Evolutionary conservation across 2,888 invertebrate genomes (phyloP).

Genomic region (Cephalotes varians): DNA sequence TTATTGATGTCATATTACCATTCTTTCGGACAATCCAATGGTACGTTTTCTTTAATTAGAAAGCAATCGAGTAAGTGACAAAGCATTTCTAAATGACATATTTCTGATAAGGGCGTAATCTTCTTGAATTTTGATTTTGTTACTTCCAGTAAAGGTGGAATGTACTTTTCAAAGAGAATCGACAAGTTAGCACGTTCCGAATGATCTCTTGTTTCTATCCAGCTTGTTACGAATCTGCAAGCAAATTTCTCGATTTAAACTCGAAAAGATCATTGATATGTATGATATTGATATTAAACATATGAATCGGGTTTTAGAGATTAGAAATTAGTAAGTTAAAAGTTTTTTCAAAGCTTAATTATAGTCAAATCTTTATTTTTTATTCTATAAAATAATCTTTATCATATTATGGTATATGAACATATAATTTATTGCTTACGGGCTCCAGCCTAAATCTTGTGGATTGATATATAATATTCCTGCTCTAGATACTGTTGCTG

Average conservation of each 20-base stretch:
- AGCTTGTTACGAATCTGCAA: constrained; percentile 93
- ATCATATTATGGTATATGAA: background rate
- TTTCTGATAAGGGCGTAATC: constrained; percentile 96
- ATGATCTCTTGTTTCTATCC: constrained; percentile 92
- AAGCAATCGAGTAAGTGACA: constrained; percentile 95
- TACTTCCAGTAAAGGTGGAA: constrained; percentile 93
- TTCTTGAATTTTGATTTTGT: constrained; percentile 92
- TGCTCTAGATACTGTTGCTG: constrained; percentile 97
- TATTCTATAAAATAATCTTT: background rate
- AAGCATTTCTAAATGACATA: constrained; percentile 95
- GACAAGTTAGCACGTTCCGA: constrained; percentile 93
- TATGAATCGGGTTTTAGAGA: background rate
- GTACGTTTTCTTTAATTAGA: constrained; percentile 92
- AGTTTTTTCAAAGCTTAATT: background rate
- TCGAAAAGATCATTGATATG: background rate
- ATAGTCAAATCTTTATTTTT: background rate
- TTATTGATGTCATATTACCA: constrained; percentile 86
- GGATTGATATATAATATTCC: constrained; percentile 98
- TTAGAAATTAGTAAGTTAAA: background rate
- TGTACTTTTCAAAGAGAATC: constrained; percentile 97
- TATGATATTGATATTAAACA: background rate
- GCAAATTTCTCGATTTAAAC: constrained; percentile 8
- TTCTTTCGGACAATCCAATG: constrained; percentile 96
- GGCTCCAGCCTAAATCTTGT: constrained; percentile 97
- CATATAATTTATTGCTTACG: constrained; percentile 87